Percentiles rank a stretch among this genome's conserved stretches.
Conservation (phyloP, 2,797 vertebrate species). For the Sebastes kiyomatsui region DNA sequence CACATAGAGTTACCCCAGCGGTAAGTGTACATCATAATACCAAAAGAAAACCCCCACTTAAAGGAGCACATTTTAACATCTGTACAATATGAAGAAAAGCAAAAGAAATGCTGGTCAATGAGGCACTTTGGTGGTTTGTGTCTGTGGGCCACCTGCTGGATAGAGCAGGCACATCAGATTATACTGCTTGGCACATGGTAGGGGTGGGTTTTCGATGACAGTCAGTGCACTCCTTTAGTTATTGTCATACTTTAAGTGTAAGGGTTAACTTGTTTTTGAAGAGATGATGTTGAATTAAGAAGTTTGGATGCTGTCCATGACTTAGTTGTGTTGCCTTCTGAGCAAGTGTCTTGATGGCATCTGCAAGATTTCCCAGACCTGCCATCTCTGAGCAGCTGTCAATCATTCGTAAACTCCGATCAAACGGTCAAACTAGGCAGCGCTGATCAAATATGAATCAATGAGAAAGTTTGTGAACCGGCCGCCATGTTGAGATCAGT, state of each 20-base stretch:
- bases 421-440: no score
- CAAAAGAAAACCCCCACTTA: not conserved
- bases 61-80: not conserved
- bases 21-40: not conserved
- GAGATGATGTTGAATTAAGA: not conserved
- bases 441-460: no score
- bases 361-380: no score
- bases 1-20: not conserved
- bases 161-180: not conserved
- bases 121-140: not conserved
- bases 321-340: not conserved
- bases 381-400: no score
- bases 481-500: no score
- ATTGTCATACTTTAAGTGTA: not conserved
- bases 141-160: conserved; percentile 4
- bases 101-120: not conserved
- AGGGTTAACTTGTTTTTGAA: not conserved
- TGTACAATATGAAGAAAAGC: not conserved
- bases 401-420: no score
- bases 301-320: not conserved
- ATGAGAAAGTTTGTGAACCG: no score
- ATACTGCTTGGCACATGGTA: not conserved
- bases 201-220: not conserved
- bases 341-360: not conserved
- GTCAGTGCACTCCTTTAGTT: not conserved